Base-by-base conservation (phyloP, 1,140 invertebrate genomes). In the Trichoplusia ni region DNA sequence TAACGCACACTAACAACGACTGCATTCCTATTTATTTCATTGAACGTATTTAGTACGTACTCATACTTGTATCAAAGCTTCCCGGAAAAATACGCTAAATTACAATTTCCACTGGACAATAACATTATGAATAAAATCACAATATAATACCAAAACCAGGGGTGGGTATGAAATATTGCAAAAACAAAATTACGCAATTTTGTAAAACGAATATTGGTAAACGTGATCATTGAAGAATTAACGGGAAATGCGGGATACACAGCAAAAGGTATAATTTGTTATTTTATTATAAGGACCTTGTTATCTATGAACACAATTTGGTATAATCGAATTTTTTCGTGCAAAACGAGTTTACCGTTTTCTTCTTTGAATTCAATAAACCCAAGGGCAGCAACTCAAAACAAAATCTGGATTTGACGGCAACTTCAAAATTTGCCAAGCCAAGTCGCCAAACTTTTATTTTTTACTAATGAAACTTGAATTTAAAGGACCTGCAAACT, bases 401-500 rank as follows among this genome's bases (percentile, higher is more conserved):
- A 47, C 23, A 40, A 54, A 56, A 56, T 56, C 53, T 56, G 53
- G 19, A 40, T 40, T 42, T 56, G 53, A 56, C 53, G 23, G 53
- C 13, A 29, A 56, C 27, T 37, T 56, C 53, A 42, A 56, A 56
- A 56, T 40, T 29, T 56, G 35, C 40, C 37, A 56, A 56, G 53
- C 35, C 37, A 56, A 56, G 35, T 56, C 35, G 29, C 42, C 42
- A 40, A 56, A 27, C 19, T 40, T 56, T 56, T 18, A 40, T 56
- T 56, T 27, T 40, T 40, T 56, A 35, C 49, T 33, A 37, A 23
- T 35, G 33, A 31, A 13, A 23, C 19, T 51, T 54, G 19, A 37
- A 25, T 54, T 25, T 6, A 35, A 38, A 54, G 19, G 33, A n/a
- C 33, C 6, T 54, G 19, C 31, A 42, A 8, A 23, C 14, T 37